Evolutionary conservation across 2,113 vertebrate genomes (phyloP), one percentile per base, ranked within the genome.

Genomic region (Sigmodon hispidus): DNA sequence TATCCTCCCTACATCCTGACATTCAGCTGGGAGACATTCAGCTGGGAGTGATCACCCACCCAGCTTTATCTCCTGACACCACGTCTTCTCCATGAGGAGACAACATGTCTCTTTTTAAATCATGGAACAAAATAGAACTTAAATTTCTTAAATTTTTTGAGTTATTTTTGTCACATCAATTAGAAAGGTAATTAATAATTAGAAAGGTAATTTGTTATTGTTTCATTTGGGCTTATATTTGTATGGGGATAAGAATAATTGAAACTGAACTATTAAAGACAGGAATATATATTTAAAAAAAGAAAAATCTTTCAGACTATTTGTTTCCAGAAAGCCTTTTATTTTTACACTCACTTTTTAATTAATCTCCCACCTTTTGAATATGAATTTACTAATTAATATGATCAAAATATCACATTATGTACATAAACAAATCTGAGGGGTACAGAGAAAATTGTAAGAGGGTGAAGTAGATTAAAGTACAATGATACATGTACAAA

Each of bases 341-440:
- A 75, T 70, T 93, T 95, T 77, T 57, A 93, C 2, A 70, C 8
- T 86, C n/a, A 70, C 45, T 90, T 90, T 86, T 67, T 86, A 52
- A 73, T 65, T 91, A 77, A 91, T 55, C 29, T 89, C 3, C 4
- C 40, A 89, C 34, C 13, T 59, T 52, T 87, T 87, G n/a, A 97
- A 45, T 81, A 22, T 50, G 31, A 80, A 89, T 93, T 72, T 93
- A 15, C 50, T 31, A 45, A 63, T 90, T 87, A 16, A 48, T 65
- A 94, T 77, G 72, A 86, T 86, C n/a, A 87, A 88, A 67, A 63
- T 69, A 59, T 75, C 3, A 0, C 36, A 26, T 61, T 89, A n/a
- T n/a, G 26, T 61, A 43, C 40, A n/a, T 75, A 84, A 96, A 84
- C 34, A 55, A 88, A 9, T 79, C 31, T 79, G n/a, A 93, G 34